Conservation (phyloP, 2,888 invertebrate genomes). For the Leptinotarsa rubiginosa region DNA sequence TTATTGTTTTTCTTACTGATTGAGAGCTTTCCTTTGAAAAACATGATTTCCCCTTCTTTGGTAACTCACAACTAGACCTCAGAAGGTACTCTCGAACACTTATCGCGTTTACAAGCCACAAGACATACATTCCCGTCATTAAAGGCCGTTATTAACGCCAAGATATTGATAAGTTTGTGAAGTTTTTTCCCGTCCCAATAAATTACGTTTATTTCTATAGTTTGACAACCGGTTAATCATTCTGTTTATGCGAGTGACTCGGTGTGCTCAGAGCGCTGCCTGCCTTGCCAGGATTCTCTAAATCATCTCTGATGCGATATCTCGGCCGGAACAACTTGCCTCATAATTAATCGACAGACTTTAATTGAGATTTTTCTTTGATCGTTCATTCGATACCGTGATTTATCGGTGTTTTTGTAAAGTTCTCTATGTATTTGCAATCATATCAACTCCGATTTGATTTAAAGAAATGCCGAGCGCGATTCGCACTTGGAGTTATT, state of each 20-base stretch:
- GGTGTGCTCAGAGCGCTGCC: constrained; percentile 46
- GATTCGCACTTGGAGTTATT: constrained; percentile 11
- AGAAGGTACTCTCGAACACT: constrained; percentile 42
- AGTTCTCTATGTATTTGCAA: constrained; percentile 55
- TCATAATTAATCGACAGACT: constrained; percentile 65
- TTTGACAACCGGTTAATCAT: constrained; percentile 66
- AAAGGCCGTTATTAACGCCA: constrained; percentile 66
- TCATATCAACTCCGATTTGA: constrained; percentile 43
- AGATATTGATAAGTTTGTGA: constrained; percentile 67
- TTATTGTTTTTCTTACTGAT: too few species aligned
- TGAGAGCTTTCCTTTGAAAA: too few species aligned
- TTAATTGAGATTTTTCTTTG: constrained; percentile 65
- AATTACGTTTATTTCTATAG: constrained; percentile 67
- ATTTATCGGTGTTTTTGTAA: constrained; percentile 61
- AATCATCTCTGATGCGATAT: constrained; percentile 62
- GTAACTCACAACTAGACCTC: neutral
- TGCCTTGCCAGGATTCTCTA: constrained; percentile 58
- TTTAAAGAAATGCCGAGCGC: constrained; percentile 12
- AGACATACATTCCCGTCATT: constrained; percentile 63
- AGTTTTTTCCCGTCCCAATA: constrained; percentile 65
- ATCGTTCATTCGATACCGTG: constrained; percentile 62
- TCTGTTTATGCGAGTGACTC: constrained; percentile 66
- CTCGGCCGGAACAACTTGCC: constrained; percentile 54
- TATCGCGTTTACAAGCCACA: constrained; percentile 35
- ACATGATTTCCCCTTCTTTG: neutral